A percentile compares a stretch with the other conserved stretches of the same genome.
These are phyloP conservation scores for Morone saxatilis DNA, from an alignment of 2,113 vertebrate genomes.

Conservation along the genomic window DNA sequence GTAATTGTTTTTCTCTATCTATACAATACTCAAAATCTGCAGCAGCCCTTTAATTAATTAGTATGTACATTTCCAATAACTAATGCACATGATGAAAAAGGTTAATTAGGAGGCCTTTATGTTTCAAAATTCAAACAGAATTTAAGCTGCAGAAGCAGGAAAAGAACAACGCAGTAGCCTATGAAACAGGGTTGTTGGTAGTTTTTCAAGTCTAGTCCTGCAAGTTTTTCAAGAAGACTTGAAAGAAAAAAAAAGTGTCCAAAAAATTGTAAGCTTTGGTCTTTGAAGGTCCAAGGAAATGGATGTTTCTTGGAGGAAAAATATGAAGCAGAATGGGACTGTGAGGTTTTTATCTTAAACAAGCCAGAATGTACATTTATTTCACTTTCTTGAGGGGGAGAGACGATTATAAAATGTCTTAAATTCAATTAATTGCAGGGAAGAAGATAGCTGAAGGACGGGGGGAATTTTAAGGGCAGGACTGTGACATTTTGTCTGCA, in stretches of 20 bases:
- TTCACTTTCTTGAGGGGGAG: slow-evolving; percentile 28
- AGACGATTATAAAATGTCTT: neutral
- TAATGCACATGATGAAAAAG: slow-evolving; percentile 42
- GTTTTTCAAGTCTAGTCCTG: slow-evolving; percentile 46
- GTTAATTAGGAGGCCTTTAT: slow-evolving; percentile 57
- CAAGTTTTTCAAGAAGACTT: slow-evolving; percentile 46
- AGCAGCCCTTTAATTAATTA: slow-evolving; percentile 26
- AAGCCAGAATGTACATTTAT: slow-evolving; percentile 60
- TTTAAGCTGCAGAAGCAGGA: slow-evolving; percentile 33
- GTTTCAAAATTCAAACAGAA: slow-evolving; percentile 46
- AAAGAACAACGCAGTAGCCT: neutral
- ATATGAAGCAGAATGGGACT: slow-evolving; percentile 29
- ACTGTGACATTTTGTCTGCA: neutral
- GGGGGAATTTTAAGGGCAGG: slow-evolving; percentile 7
- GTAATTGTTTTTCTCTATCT: slow-evolving; percentile 22
- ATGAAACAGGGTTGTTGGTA: slow-evolving; percentile 30
- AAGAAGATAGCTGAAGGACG: slow-evolving; percentile 4
- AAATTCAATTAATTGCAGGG: slow-evolving; percentile 41
- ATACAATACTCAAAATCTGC: slow-evolving; percentile 17
- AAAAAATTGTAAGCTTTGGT: slow-evolving; percentile 8
- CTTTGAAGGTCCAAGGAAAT: slow-evolving; percentile 50
- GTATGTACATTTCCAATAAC: slow-evolving; percentile 36
- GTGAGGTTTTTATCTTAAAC: slow-evolving; percentile 52
- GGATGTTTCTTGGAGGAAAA: slow-evolving; percentile 35
- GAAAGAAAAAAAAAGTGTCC: slow-evolving; percentile 34